A percentile compares a stretch with the other conserved stretches of the same genome.
Conservation (phyloP, 2,113 vertebrate species). For the Mastomys natalensis region DNA sequence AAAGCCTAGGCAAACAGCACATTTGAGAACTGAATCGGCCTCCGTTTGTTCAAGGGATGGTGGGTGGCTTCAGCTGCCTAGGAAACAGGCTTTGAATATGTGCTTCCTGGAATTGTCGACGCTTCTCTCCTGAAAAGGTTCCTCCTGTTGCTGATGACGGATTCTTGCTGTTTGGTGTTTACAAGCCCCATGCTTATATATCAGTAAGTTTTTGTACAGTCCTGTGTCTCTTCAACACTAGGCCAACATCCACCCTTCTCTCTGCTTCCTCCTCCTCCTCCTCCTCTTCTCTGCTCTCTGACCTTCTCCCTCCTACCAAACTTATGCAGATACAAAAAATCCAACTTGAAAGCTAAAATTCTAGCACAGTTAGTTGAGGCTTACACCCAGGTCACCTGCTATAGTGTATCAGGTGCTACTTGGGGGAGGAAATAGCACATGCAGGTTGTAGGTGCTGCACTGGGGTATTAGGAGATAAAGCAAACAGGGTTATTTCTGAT, state of each 20-base stretch:
- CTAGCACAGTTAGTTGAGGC: neutral
- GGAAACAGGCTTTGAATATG: conserved; percentile 70
- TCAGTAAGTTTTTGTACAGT: neutral
- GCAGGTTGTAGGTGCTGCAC: neutral
- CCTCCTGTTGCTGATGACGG: conserved; percentile 44
- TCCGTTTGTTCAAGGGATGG: conserved; percentile 66
- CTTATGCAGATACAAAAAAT: neutral
- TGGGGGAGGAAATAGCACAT: neutral
- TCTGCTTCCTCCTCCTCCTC: neutral
- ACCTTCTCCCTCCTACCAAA: neutral
- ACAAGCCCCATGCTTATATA: neutral
- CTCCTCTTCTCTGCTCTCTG: no score
- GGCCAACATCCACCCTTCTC: neutral
- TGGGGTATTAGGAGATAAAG: neutral
- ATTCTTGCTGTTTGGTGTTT: conserved; percentile 54
- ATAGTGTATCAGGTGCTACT: neutral
- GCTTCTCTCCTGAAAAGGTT: conserved; percentile 51
- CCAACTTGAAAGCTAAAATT: conserved; percentile 10
- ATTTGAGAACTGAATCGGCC: conserved; percentile 53
- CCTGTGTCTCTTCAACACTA: neutral
- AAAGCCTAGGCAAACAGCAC: conserved; percentile 59
- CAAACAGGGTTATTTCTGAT: fast-evolving
- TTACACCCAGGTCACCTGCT: neutral
- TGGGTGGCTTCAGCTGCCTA: conserved; percentile 80
- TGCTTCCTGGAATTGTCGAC: conserved; percentile 73